Evolutionary conservation across 2,113 vertebrate species (phyloP), one percentile per base, ranked within the genome.

Genomic region (Pomatostomus ruficeps): DNA sequence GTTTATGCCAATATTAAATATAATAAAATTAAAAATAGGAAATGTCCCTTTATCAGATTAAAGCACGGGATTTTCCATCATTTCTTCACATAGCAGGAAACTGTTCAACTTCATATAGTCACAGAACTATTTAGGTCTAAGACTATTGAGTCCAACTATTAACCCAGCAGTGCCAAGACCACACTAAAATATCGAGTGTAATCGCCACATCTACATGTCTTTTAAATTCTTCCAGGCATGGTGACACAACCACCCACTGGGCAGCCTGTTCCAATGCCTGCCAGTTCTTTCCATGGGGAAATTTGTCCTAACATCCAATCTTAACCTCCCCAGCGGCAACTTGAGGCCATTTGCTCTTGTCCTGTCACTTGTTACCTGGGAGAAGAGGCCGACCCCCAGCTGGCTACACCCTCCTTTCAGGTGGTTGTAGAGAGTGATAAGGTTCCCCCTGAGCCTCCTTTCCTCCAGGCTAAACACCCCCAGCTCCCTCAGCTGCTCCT

Each of bases 351-450:
- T 72, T 28, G 10, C 21, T 12, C 23, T 51, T n/a, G 5, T n/a
- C 6, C 22, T 45, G 2, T 38, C 3, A 4, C 2, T 38, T 51
- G 13, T 58, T n/a, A 19, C 58, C 1, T 31, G 7, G 9, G 1
- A 51, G 33, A 14, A 77, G 9, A 71, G 36, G 1, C 23, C 1
- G 3, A 14, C 20, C 16, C 29, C 20, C 4, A 8, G 8, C 28
- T 3, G 2, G 14, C 29, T 31, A 1, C 6, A 7, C 3, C 6
- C 38, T 77, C 51, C 33, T 58, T 7, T 51, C 51, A 26, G 11
- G 45, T 22, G 18, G 28, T 1, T 38, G 0, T 3, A 19, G 16
- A 40, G n/a, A 43, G 28, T 0, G 3, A 10, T 1, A 23, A 4
- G 12, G 11, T n/a, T 4, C 10, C 31, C 5, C 5, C 22, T 1